Evolutionary conservation across 2,888 invertebrate species (phyloP).

Genomic region (Pachycephus smyrnensis): DNA sequence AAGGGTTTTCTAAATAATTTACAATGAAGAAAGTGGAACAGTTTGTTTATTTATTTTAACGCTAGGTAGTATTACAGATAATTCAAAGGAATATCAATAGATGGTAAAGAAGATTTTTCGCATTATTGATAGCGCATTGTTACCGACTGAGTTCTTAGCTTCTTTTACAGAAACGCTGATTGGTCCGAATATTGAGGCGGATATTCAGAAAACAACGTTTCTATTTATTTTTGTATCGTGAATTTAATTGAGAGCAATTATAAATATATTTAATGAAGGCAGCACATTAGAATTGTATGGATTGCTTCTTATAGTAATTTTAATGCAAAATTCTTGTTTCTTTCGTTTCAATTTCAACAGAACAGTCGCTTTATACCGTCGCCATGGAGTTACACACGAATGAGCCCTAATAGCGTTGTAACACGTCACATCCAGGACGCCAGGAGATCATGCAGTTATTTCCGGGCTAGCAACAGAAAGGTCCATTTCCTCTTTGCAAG

Average conservation of each 20-base stretch:
- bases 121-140: not conserved
- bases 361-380: not conserved
- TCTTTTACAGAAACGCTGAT: not conserved
- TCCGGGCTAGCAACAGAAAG: not conserved
- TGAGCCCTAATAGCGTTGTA: not conserved
- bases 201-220: not conserved
- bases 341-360: not conserved
- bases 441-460: not conserved
- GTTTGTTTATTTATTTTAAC: not conserved
- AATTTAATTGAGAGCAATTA: not conserved
- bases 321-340: not conserved
- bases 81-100: not conserved
- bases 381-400: not conserved
- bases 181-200: not conserved
- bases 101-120: not conserved
- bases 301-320: not conserved
- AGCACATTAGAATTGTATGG: not conserved
- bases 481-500: not conserved
- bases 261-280: not conserved
- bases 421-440: not conserved
- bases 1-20: not conserved
- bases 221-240: not conserved
- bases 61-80: not conserved
- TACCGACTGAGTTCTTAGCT: not conserved
- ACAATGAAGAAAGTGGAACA: not conserved